Conservation (phyloP, 2,113 vertebrate species). For the Diadophis punctatus region DNA sequence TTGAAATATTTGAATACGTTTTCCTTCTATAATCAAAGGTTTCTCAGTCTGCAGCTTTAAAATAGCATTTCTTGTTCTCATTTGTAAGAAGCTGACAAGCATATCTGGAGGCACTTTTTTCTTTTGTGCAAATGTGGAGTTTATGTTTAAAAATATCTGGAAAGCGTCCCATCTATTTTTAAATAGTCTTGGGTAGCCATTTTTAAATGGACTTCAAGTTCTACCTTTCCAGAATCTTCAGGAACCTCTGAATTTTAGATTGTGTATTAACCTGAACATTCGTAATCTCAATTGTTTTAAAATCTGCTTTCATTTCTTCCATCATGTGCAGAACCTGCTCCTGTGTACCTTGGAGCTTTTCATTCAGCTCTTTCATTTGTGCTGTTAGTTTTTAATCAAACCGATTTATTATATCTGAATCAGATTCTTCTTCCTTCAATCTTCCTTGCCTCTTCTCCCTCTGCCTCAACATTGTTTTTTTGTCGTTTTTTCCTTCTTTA, state of each 20-base stretch:
- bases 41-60: not conserved
- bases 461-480: not conserved
- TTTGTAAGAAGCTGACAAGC: not conserved
- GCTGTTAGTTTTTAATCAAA: not conserved
- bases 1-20: not conserved
- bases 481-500: not conserved
- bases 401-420: not conserved
- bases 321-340: not conserved
- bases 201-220: not conserved
- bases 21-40: not conserved
- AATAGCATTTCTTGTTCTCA: not conserved
- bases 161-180: not conserved
- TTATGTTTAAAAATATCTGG: not conserved
- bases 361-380: not conserved
- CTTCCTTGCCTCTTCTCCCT: not conserved
- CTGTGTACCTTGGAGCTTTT: not conserved
- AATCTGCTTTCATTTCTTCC: not conserved
- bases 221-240: not conserved
- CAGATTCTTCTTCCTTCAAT: not conserved
- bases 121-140: not conserved
- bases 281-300: not conserved
- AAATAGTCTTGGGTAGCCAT: not conserved
- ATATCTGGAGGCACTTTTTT: not conserved
- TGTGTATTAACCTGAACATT: not conserved
- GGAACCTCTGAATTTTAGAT: not conserved